Evolutionary conservation across 2,113 vertebrate species (phyloP).

Genomic region (Parotia lawesii): DNA sequence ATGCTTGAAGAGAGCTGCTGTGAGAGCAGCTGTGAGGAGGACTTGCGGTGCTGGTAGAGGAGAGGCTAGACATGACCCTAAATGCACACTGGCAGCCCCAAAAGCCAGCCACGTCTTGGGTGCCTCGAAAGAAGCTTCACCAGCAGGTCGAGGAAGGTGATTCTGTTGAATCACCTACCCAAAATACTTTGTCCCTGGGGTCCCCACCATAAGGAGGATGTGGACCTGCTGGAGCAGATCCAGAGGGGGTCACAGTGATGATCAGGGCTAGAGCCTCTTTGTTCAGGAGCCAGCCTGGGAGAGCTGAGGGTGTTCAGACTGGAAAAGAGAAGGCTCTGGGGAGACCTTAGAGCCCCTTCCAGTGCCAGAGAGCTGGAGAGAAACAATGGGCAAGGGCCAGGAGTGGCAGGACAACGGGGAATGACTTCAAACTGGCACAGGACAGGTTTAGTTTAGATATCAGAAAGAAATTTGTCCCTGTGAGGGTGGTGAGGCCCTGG

Average conservation of each 20-base stretch:
- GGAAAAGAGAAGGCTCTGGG: neutral
- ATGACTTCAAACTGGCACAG: neutral
- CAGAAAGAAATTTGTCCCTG: neutral
- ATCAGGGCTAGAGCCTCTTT: neutral
- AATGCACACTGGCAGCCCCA: neutral
- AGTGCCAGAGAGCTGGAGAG: neutral
- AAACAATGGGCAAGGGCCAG: neutral
- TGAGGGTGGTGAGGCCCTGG: neutral
- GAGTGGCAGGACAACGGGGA: neutral
- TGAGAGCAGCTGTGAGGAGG: neutral
- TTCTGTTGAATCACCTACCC: neutral
- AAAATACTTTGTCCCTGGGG: neutral
- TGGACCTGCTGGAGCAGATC: neutral
- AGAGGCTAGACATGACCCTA: neutral
- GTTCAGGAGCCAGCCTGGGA: neutral
- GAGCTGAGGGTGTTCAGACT: neutral
- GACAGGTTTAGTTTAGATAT: neutral
- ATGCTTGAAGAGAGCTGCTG: neutral
- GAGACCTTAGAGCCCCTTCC: neutral
- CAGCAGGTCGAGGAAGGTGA: neutral
- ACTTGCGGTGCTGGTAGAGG: neutral
- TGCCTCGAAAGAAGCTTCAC: neutral
- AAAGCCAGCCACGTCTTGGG: neutral
- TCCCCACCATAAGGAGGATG: neutral
- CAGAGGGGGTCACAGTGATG: neutral